phyloP scores from a whole-genome alignment of 2,797 vertebrate species.

The Epinephelus malabaricus region DNA sequence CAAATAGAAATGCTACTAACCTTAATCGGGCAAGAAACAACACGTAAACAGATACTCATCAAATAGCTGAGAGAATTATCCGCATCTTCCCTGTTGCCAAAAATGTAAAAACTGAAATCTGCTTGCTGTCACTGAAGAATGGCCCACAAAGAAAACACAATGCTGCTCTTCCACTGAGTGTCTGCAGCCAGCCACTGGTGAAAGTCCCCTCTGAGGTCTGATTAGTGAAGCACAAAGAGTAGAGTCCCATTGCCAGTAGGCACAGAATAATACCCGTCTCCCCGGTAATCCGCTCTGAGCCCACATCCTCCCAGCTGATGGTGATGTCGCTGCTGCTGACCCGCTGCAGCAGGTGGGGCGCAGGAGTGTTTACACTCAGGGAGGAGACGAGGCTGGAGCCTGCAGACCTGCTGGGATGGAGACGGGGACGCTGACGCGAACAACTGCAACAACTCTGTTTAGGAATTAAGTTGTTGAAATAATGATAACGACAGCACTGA shows the following conservation, averaged over 20 bases:
- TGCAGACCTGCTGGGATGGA: not conserved
- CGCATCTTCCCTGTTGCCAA: not conserved
- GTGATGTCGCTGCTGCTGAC: slow-evolving; percentile 53
- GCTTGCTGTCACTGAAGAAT: not conserved
- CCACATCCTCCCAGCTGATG: slow-evolving; percentile 70
- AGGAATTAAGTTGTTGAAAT: not conserved
- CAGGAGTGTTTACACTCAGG: slow-evolving; percentile 30
- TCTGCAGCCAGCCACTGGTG: slow-evolving; percentile 48
- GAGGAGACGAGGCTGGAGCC: not conserved
- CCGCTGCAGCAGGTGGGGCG: slow-evolving; percentile 59
- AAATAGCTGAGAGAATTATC: not conserved
- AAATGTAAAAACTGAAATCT: not conserved
- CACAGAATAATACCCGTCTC: slow-evolving; percentile 76
- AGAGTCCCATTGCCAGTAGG: slow-evolving; percentile 44
- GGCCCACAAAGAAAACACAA: not conserved
- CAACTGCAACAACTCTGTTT: slow-evolving; percentile 16
- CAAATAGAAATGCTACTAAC: slow-evolving; percentile 46
- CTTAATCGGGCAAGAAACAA: slow-evolving; percentile 22
- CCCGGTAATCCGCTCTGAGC: slow-evolving; percentile 81
- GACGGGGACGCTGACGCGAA: not conserved
- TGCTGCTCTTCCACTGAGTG: not conserved
- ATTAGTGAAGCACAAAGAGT: slow-evolving; percentile 75
- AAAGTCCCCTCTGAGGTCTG: slow-evolving; percentile 70
- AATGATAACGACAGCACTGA: not conserved
- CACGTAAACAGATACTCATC: slow-evolving; percentile 1